phyloP scores from a whole-genome alignment of 1,140 invertebrate species.

The Cherax destructor region DNA sequence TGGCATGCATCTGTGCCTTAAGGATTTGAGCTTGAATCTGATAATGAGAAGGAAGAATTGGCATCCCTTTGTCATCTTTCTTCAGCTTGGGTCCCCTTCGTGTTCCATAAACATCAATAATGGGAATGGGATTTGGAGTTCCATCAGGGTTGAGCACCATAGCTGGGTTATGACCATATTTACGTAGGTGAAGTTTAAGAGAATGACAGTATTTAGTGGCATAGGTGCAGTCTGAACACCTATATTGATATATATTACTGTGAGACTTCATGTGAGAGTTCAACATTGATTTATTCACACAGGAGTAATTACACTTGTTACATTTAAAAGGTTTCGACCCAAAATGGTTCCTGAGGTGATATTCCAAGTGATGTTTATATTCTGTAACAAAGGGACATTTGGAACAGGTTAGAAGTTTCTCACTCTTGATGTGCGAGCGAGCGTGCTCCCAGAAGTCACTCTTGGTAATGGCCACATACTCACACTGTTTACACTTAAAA shows the following conservation, averaged over 20 bases:
- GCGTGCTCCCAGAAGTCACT: conserved; percentile 95
- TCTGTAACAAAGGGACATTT: conserved; percentile 98
- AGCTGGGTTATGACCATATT: conserved; percentile 91
- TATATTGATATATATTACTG: conserved; percentile 96
- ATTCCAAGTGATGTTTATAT: conserved; percentile 99
- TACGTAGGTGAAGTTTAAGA: conserved; percentile 95
- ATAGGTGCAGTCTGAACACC: conserved; percentile 96
- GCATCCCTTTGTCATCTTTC: conserved; percentile 73
- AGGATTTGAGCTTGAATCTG: conserved; percentile 75
- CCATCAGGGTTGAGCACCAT: conserved; percentile 92
- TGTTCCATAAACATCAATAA: conserved; percentile 94
- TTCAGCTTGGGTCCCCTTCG: conserved; percentile 86
- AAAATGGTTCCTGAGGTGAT: conserved; percentile 96
- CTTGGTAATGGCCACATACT: conserved; percentile 89
- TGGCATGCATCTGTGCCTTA: conserved; percentile 74
- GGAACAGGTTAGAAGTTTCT: conserved; percentile 93
- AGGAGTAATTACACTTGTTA: conserved; percentile 91
- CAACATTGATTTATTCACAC: conserved; percentile 99
- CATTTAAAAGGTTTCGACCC: conserved; percentile 98
- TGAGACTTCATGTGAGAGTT: conserved; percentile 99
- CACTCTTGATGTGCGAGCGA: conserved; percentile 92
- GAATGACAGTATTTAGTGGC: conserved; percentile 99
- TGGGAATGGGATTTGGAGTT: conserved; percentile 87
- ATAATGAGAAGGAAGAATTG: conserved; percentile 74
- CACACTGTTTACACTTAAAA: conserved; percentile 95